A percentile compares a stretch with the other conserved stretches of the same genome.
Evolutionary conservation across 2,113 vertebrate species (phyloP).

Genomic region (Brachyistius frenatus): DNA sequence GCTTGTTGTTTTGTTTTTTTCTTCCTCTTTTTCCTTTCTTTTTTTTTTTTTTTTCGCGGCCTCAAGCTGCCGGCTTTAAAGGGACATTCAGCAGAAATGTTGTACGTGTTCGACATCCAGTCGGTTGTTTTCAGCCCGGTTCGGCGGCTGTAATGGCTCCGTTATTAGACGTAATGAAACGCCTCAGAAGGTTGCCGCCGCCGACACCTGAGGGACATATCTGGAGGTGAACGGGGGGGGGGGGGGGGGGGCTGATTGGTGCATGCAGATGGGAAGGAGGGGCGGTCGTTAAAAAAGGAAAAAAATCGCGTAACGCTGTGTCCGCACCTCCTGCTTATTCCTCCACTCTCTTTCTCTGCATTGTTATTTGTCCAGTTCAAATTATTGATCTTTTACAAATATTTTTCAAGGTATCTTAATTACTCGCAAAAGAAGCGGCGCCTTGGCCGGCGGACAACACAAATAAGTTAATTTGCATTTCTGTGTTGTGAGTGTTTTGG

Average conservation of each 20-base stretch:
- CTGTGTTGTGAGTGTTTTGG: conserved; percentile 99
- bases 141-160: too few relatives aligned
- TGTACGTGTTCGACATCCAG: conserved; percentile 48
- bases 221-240: conserved; percentile 34
- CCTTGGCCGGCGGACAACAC: conserved; percentile 98
- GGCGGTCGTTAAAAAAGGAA: not conserved
- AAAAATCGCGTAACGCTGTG: not conserved
- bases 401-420: conserved; percentile 99
- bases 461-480: conserved; percentile 99
- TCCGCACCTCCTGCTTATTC: not conserved
- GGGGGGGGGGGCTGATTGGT: not conserved
- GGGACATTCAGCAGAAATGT: conserved; percentile 44
- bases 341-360: conserved; percentile 20
- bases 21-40: not conserved
- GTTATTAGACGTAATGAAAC: too few relatives aligned
- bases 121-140: not conserved
- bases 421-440: conserved; percentile 95
- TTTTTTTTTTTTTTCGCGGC: not conserved
- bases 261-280: conserved; percentile 1
- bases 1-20: conserved; percentile 31
- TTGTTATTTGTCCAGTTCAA: conserved; percentile 73
- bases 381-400: conserved; percentile 86
- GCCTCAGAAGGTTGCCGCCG: too few relatives aligned
- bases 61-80: conserved; percentile 67
- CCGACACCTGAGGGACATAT: conserved; percentile 45